Evolutionary conservation across 2,888 invertebrate genomes (phyloP).

Genomic region (Lasioglossum lativentre): DNA sequence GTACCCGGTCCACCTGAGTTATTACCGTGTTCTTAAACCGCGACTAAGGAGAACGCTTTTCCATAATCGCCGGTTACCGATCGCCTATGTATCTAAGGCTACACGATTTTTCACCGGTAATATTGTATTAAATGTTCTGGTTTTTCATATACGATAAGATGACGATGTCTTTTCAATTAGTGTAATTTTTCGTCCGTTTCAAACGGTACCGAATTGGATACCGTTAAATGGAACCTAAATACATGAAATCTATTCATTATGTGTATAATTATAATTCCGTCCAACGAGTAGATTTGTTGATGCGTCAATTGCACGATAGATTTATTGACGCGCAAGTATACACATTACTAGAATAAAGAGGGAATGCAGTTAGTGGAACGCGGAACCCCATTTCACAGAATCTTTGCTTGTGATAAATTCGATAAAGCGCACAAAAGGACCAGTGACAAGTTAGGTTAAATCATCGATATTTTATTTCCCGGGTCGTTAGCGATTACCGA

Average conservation of each 20-base stretch:
- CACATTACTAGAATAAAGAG: not conserved
- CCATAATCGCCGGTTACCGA: not conserved
- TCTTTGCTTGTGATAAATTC: not conserved
- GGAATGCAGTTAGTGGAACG: not conserved
- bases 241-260: not conserved
- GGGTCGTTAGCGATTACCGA: slow-evolving; percentile 76
- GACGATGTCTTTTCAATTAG: not conserved
- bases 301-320: not conserved
- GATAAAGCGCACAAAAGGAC: slow-evolving; percentile 12
- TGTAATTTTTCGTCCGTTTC: not conserved
- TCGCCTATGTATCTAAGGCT: too few relatives aligned
- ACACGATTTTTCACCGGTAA: not conserved
- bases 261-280: not conserved
- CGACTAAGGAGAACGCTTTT: not conserved
- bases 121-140: not conserved
- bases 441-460: slow-evolving; percentile 66
- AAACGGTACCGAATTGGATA: not conserved
- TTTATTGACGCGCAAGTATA: not conserved
- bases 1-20: not conserved
- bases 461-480: slow-evolving; percentile 77
- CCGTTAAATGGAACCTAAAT: not conserved
- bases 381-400: not conserved
- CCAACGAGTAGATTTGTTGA: not conserved
- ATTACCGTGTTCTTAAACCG: not conserved
- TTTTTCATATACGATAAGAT: too few relatives aligned